Percentiles rank a stretch among this genome's conserved stretches.
Evolutionary conservation across 2,113 vertebrate species (phyloP).

Genomic region (Toxotes chatareus): DNA sequence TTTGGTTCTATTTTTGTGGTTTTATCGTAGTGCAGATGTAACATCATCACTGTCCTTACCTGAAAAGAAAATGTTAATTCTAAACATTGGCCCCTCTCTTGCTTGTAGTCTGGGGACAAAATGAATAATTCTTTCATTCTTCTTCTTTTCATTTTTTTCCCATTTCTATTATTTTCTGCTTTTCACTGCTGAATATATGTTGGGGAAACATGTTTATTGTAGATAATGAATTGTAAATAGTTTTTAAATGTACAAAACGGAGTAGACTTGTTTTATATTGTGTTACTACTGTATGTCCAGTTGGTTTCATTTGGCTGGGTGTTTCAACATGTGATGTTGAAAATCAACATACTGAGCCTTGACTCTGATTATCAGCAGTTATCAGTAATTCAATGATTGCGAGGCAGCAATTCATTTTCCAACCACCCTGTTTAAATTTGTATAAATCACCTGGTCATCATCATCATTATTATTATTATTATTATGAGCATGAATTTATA

Average conservation of each 20-base stretch:
- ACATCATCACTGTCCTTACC: slow-evolving; percentile 13
- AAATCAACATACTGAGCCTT: slow-evolving; percentile 59
- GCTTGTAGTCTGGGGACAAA: slow-evolving; percentile 29
- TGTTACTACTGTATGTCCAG: slow-evolving; percentile 57
- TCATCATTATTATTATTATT: slow-evolving; percentile 66
- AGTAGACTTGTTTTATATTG: slow-evolving; percentile 64
- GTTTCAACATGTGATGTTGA: slow-evolving; percentile 51
- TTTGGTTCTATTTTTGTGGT: slow-evolving; percentile 28
- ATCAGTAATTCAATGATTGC: slow-evolving; percentile 13
- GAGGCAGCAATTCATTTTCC: slow-evolving; percentile 20
- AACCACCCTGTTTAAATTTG: slow-evolving; percentile 38
- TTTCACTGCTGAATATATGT: slow-evolving; percentile 36
- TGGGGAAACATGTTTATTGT: slow-evolving; percentile 57
- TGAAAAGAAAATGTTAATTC: slow-evolving; percentile 3
- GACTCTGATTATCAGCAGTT: slow-evolving; percentile 25
- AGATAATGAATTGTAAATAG: slow-evolving; percentile 77
- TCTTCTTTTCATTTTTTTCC: neutral
- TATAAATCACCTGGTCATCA: slow-evolving; percentile 21
- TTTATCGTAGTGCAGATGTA: slow-evolving; percentile 38
- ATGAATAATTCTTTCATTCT: neutral
- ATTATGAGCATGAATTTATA: slow-evolving; percentile 84
- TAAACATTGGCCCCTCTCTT: neutral
- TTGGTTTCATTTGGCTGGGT: slow-evolving; percentile 55
- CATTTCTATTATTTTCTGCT: neutral
- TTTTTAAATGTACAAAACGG: slow-evolving; percentile 70